Percentiles rank a stretch among this genome's conserved stretches.
These are phyloP conservation scores for roundworm (Caenorhabditis elegans) DNA, from an alignment of 1,140 invertebrate species.

Conservation along the genomic window DNA sequence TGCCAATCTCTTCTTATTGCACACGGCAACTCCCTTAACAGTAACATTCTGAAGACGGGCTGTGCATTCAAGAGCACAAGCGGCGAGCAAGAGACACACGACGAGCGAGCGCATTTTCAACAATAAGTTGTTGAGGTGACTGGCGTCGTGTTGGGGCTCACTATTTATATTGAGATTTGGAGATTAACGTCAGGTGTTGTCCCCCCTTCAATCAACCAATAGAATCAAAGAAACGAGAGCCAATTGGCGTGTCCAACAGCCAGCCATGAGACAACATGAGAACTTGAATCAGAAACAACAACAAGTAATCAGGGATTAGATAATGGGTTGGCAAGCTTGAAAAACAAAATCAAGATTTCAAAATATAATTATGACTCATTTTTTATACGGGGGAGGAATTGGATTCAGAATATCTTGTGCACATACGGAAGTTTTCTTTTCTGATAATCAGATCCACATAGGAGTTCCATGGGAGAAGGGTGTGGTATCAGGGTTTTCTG, in stretches of 20 bases:
- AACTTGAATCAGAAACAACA: background rate
- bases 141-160: too few relatives aligned
- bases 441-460: too few relatives aligned
- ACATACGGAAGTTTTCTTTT: too few relatives aligned
- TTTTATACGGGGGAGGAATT: too few relatives aligned
- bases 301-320: too few relatives aligned
- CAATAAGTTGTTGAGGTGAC: background rate
- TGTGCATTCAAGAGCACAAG: background rate
- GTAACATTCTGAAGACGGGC: conserved; percentile 45
- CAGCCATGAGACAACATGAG: background rate
- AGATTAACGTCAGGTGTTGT: conserved; percentile 5
- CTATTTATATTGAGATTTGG: conserved; percentile 23
- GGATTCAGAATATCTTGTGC: too few relatives aligned
- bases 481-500: too few relatives aligned
- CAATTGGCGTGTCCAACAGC: background rate
- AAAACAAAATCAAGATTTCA: too few relatives aligned
- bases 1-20: conserved; percentile 39
- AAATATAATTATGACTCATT: too few relatives aligned
- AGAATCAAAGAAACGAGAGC: background rate
- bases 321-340: too few relatives aligned
- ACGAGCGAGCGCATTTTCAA: conserved; percentile 35
- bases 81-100: conserved; percentile 8
- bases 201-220: too few relatives aligned
- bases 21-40: conserved; percentile 39
- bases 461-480: too few relatives aligned